These are phyloP conservation scores for Limnephilus marmoratus DNA, from an alignment of 2,888 invertebrate species.

Conservation along the genomic window DNA sequence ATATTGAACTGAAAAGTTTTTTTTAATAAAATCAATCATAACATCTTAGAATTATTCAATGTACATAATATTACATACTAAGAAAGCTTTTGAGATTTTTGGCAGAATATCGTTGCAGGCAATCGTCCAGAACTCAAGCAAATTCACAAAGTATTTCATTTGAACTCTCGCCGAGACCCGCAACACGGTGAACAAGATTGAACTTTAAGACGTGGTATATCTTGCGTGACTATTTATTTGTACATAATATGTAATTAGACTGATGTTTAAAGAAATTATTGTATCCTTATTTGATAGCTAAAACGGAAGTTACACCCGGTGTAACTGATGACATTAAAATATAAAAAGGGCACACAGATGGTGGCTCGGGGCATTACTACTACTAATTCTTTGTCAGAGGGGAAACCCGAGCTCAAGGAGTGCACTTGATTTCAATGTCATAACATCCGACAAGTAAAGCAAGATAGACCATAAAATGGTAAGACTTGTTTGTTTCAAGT, in stretches of 20 bases:
- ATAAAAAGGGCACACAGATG: background rate
- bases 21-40: conserved; percentile 9
- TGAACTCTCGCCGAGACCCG: background rate
- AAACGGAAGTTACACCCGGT: background rate
- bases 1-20: background rate
- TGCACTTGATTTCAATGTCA: background rate
- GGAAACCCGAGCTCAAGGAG: background rate
- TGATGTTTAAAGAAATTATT: background rate
- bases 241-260: background rate
- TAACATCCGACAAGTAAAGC: background rate
- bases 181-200: background rate
- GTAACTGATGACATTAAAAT: background rate
- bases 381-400: background rate
- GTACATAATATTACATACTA: conserved; percentile 22
- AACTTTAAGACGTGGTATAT: background rate
- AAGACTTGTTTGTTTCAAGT: background rate
- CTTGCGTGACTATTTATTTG: background rate
- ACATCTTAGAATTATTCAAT: conserved; percentile 24
- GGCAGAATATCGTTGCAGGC: background rate
- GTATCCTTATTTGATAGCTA: background rate
- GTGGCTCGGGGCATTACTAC: background rate
- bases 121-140: background rate
- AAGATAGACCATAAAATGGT: background rate
- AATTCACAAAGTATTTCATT: background rate
- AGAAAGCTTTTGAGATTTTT: conserved; percentile 32